phyloP scores from a whole-genome alignment of 2,888 invertebrate genomes.

The Oasisia sp. region DNA sequence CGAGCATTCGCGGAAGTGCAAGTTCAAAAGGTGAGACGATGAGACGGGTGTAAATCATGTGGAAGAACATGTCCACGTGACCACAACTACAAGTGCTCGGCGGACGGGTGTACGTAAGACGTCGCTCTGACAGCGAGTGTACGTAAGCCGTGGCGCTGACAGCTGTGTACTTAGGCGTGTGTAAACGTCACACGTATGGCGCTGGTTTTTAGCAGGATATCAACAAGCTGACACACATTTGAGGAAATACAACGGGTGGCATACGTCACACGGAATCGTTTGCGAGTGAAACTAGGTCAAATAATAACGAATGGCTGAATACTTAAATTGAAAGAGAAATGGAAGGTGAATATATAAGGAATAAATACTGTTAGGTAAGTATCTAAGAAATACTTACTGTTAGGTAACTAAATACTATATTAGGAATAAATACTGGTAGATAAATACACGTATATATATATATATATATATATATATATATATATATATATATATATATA shows the following conservation, averaged over 20 bases:
- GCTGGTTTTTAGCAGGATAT: constrained; percentile 1
- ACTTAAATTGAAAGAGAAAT: not conserved
- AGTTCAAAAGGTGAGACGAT: not conserved
- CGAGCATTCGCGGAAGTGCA: not conserved
- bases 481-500: too few species aligned
- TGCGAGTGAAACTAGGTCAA: not conserved
- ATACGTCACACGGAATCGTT: not conserved
- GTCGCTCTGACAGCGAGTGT: not conserved
- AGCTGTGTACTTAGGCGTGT: not conserved
- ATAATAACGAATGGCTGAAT: not conserved
- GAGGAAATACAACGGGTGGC: too few species aligned
- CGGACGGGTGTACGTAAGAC: not conserved
- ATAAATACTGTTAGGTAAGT: not conserved
- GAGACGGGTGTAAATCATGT: not conserved
- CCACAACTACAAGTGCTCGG: not conserved
- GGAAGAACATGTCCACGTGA: not conserved
- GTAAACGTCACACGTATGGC: not conserved
- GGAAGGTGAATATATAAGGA: not conserved
- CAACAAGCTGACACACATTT: not conserved
- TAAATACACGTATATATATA: too few species aligned
- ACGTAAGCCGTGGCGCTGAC: not conserved
- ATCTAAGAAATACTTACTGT: not conserved
- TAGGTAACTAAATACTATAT: not conserved
- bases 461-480: too few species aligned
- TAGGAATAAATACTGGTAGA: not conserved